phyloP scores from a whole-genome alignment of 2,113 vertebrate species.

The Sitta europaea region DNA sequence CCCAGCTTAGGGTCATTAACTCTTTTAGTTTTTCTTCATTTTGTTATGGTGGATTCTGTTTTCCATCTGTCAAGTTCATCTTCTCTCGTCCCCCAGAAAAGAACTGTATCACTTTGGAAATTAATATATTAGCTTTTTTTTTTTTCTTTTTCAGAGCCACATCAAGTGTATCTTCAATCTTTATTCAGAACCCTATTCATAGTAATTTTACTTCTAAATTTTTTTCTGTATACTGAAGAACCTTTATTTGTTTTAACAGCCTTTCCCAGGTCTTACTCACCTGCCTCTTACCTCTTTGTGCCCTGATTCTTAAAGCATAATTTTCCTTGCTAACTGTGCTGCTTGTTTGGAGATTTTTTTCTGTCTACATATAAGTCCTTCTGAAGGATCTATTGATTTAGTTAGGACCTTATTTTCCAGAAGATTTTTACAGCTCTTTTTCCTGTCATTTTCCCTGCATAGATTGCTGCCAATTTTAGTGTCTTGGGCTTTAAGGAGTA shows the following conservation, averaged over 20 bases:
- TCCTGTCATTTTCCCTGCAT: neutral
- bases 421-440: neutral
- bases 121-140: neutral
- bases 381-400: neutral
- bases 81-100: neutral
- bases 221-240: neutral
- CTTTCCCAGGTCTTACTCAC: neutral
- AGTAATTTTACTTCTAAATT: neutral
- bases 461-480: neutral
- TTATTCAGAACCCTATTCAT: neutral
- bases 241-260: neutral
- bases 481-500: neutral
- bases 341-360: rapidly evolving
- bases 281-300: neutral
- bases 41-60: neutral
- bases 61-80: neutral
- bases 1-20: neutral
- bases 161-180: neutral
- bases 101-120: neutral
- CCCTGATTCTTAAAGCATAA: neutral
- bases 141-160: neutral
- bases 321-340: neutral
- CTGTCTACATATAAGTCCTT: neutral
- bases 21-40: neutral
- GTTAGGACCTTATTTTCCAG: neutral